Conservation (phyloP, 2,797 vertebrate species). For the Allobates femoralis region DNA sequence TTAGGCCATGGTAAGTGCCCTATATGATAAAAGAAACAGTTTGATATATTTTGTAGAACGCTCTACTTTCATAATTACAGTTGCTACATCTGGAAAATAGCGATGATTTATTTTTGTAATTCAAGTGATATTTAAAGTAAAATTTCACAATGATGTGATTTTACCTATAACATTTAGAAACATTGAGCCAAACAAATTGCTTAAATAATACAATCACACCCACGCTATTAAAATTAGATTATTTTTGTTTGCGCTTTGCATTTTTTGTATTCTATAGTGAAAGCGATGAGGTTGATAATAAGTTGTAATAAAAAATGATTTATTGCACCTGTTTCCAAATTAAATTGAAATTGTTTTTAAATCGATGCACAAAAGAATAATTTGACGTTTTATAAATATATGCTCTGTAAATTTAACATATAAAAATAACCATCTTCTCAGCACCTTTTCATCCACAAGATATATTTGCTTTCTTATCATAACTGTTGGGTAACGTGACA, state of each 20-base stretch:
- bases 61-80: conserved; percentile 15
- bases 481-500: no score
- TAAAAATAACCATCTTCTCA: no score
- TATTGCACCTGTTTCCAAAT: not conserved
- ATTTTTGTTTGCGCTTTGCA: no score
- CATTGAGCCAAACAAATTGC: not conserved
- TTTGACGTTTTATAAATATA: no score
- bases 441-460: no score
- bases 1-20: conserved; percentile 22
- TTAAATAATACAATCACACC: not conserved
- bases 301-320: not conserved
- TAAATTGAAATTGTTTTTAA: not conserved
- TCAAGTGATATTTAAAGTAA: not conserved
- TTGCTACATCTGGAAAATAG: not conserved
- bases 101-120: not conserved
- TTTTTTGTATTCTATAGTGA: no score
- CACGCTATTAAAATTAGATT: no score
- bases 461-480: no score
- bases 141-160: not conserved
- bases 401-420: no score
- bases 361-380: not conserved
- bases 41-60: conserved; percentile 21
- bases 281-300: not conserved
- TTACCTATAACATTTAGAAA: not conserved
- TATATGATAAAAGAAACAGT: conserved; percentile 46